These are phyloP conservation scores for Australoheros facetus DNA, from an alignment of 2,797 vertebrate genomes.

Conservation along the genomic window DNA sequence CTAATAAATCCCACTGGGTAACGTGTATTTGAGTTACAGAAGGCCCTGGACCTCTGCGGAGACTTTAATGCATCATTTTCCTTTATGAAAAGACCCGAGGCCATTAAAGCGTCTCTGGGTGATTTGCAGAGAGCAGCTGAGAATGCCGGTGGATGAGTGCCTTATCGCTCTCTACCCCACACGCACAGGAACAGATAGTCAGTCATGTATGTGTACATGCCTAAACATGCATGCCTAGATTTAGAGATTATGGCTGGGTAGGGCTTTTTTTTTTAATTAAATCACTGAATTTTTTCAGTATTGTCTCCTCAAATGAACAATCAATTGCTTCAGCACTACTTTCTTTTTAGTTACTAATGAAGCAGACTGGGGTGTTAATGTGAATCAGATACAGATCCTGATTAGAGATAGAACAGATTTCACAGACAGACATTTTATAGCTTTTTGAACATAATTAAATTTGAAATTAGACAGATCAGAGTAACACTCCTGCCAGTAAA, in stretches of 20 bases:
- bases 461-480: constrained; percentile 54
- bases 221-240: constrained; percentile 16
- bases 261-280: background rate
- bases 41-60: constrained; percentile 53
- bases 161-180: constrained; percentile 5
- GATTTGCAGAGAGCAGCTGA: constrained; percentile 73
- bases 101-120: constrained; percentile 66
- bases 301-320: background rate
- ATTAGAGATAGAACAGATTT: constrained; percentile 49
- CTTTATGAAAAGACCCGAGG: constrained; percentile 64
- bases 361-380: constrained; percentile 24
- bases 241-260: background rate
- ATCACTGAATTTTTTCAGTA: background rate
- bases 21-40: constrained; percentile 63
- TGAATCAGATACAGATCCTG: constrained; percentile 48
- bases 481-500: constrained; percentile 48
- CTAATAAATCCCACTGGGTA: constrained; percentile 51
- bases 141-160: constrained; percentile 52
- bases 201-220: constrained; percentile 19
- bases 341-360: constrained; percentile 32
- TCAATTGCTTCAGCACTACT: background rate
- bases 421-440: constrained; percentile 48
- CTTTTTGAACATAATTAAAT: constrained; percentile 50
- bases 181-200: constrained; percentile 2
- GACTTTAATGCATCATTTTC: constrained; percentile 70